Percentiles rank a stretch among this genome's conserved stretches.
phyloP scores from a whole-genome alignment of 2,888 invertebrate species.

The Aethes cnicana region DNA sequence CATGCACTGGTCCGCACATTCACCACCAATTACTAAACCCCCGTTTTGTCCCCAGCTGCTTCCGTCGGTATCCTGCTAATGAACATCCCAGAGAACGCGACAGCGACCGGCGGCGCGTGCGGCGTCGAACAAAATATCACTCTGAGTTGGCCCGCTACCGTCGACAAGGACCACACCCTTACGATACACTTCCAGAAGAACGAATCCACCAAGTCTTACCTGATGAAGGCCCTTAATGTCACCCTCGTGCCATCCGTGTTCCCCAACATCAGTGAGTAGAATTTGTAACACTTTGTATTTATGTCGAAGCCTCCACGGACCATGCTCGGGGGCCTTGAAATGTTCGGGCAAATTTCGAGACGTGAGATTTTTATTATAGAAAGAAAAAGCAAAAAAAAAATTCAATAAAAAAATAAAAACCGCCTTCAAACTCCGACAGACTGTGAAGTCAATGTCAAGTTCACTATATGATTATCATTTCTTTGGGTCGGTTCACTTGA shows the following conservation, averaged over 20 bases:
- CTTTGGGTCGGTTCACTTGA: too few species aligned
- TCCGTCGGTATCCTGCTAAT: slow-evolving; percentile 45
- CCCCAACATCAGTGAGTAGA: slow-evolving; percentile 60
- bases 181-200: slow-evolving; percentile 56
- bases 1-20: too few species aligned
- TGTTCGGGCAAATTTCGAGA: too few species aligned
- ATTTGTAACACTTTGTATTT: background rate
- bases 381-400: too few species aligned
- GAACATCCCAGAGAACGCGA: slow-evolving; percentile 61
- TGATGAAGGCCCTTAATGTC: slow-evolving; percentile 56
- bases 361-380: too few species aligned
- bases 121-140: slow-evolving; percentile 52
- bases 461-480: too few species aligned
- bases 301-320: too few species aligned
- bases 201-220: slow-evolving; percentile 56
- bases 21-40: background rate
- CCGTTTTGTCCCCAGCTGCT: slow-evolving; percentile 50
- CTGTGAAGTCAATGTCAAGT: too few species aligned
- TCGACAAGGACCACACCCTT: slow-evolving; percentile 47
- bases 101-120: slow-evolving; percentile 55
- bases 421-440: too few species aligned
- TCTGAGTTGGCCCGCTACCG: slow-evolving; percentile 46
- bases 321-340: too few species aligned
- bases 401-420: too few species aligned
- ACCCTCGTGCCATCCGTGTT: slow-evolving; percentile 66